A percentile compares a stretch with the other conserved stretches of the same genome.
These are phyloP conservation scores for Amorpha juglandis DNA, from an alignment of 2,888 invertebrate species.

Conservation along the genomic window DNA sequence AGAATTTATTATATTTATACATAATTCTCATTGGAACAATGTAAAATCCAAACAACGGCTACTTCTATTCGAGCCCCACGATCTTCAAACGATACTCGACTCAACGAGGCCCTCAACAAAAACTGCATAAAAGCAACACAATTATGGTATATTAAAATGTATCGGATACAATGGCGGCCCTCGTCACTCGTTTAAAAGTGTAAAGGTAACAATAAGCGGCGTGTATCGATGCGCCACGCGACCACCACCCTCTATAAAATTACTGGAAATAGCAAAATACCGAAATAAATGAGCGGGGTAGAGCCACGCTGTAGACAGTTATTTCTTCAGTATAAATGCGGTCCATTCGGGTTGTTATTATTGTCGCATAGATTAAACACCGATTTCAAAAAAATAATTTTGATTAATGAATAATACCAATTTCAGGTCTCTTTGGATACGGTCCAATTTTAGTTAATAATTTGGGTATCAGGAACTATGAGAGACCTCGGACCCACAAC, in stretches of 20 bases:
- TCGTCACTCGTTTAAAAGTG: constrained; percentile 27
- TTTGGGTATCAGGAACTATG: too few species aligned
- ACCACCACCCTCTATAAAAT: not conserved
- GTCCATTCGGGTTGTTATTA: too few species aligned
- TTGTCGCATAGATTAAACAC: too few species aligned
- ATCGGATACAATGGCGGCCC: constrained; percentile 26
- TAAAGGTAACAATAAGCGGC: constrained; percentile 30
- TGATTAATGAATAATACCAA: too few species aligned
- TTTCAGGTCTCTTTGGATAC: too few species aligned
- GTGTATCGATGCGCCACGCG: constrained; percentile 32
- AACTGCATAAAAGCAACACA: constrained; percentile 25
- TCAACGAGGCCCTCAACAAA: constrained; percentile 18
- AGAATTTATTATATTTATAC: not conserved
- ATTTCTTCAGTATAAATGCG: too few species aligned
- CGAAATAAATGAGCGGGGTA: too few species aligned
- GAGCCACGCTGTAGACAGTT: too few species aligned
- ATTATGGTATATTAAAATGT: constrained; percentile 27
- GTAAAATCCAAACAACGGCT: not conserved
- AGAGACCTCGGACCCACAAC: too few species aligned
- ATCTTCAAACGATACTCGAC: constrained; percentile 9
- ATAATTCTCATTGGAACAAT: not conserved
- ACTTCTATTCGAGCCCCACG: not conserved
- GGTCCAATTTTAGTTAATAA: too few species aligned
- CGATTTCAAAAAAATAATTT: too few species aligned
- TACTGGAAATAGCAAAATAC: not conserved